These are phyloP conservation scores for Anomalospiza imberbis DNA, from an alignment of 2,797 vertebrate genomes.

Conservation along the genomic window DNA sequence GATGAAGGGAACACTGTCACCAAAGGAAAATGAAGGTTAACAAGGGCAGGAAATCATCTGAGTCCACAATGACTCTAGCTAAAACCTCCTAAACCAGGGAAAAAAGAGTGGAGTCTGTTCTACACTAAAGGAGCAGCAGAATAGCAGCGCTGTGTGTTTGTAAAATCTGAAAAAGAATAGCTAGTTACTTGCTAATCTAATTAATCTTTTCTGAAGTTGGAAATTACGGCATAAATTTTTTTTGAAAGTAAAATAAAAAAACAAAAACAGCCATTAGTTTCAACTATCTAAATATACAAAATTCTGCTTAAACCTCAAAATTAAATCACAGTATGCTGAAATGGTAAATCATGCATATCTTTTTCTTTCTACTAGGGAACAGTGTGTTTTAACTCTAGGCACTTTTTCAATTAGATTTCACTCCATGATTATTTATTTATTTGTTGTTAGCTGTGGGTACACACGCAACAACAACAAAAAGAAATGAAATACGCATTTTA, in stretches of 20 bases:
- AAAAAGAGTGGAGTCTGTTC: background rate
- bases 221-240: background rate
- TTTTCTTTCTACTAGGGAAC: background rate
- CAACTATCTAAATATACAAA: background rate
- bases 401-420: slow-evolving; percentile 41
- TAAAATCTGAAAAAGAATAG: background rate
- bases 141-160: background rate
- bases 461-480: background rate
- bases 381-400: slow-evolving; percentile 21
- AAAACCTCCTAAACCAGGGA: background rate
- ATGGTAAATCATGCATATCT: background rate
- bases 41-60: background rate
- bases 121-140: background rate
- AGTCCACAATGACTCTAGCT: background rate
- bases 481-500: background rate
- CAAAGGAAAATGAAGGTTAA: background rate
- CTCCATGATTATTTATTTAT: slow-evolving; percentile 20
- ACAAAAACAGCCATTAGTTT: background rate
- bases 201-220: background rate
- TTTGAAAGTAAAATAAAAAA: background rate
- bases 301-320: slow-evolving; percentile 6
- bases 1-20: background rate
- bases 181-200: background rate
- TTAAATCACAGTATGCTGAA: background rate
- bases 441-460: background rate